Evolutionary conservation across 2,888 invertebrate species (phyloP).

Genomic region (Panorpa germanica): DNA sequence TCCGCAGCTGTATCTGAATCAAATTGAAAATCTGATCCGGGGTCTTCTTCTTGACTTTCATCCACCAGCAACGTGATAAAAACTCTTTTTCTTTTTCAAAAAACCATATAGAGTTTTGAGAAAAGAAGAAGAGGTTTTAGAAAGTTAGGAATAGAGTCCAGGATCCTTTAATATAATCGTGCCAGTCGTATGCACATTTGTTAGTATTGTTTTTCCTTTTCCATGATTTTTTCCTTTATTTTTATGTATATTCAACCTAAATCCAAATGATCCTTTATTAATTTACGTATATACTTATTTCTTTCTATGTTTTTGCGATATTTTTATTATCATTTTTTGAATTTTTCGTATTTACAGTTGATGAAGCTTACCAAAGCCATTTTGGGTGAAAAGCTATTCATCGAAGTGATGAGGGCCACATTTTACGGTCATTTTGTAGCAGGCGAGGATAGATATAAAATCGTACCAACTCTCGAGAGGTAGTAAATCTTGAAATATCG

Average conservation of each 20-base stretch:
- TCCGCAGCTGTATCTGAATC: no score
- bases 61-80: no score
- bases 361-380: slow-evolving; percentile 63
- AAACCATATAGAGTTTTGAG: no score
- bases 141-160: no score
- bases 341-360: slow-evolving; percentile 48
- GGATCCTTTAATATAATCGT: no score
- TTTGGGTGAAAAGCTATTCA: slow-evolving; percentile 66
- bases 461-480: slow-evolving; percentile 68
- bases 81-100: no score
- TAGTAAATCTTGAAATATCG: slow-evolving; percentile 17
- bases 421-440: slow-evolving; percentile 99
- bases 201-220: slow-evolving; percentile 16
- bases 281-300: slow-evolving; percentile 1
- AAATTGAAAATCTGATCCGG: no score
- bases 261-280: neutral
- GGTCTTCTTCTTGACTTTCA: no score
- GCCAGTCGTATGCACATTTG: no score
- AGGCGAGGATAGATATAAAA: slow-evolving; percentile 76
- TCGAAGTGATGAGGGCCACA: slow-evolving; percentile 71
- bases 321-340: no score
- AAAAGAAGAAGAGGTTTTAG: no score
- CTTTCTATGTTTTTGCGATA: no score
- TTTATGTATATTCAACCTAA: slow-evolving; percentile 10
- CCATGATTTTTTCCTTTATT: slow-evolving; percentile 16